These are phyloP conservation scores for Schizotus pectinicornis DNA, from an alignment of 2,888 invertebrate genomes.

Conservation along the genomic window DNA sequence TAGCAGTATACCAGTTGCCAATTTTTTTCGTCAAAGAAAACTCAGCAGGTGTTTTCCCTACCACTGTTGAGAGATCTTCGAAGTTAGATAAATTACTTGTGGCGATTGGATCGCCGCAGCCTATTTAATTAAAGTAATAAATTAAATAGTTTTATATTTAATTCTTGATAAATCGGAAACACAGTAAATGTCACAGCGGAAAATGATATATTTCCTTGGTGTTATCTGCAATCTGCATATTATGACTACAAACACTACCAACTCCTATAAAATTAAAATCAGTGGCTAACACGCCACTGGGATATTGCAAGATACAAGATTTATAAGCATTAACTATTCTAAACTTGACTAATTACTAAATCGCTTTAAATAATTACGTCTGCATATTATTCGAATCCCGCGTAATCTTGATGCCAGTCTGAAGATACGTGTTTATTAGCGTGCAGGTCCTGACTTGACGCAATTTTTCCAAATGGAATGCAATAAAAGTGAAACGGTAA, in stretches of 20 bases:
- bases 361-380: slow-evolving; percentile 25
- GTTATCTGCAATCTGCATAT: slow-evolving; percentile 31
- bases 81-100: too few relatives aligned
- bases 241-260: slow-evolving; percentile 28
- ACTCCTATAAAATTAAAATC: slow-evolving; percentile 24
- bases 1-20: too few relatives aligned
- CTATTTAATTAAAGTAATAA: slow-evolving; percentile 19
- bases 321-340: slow-evolving; percentile 20
- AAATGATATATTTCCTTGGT: slow-evolving; percentile 28
- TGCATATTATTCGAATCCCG: slow-evolving; percentile 20
- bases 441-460: too few relatives aligned
- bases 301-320: slow-evolving; percentile 20
- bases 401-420: slow-evolving; percentile 12
- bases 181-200: slow-evolving; percentile 21
- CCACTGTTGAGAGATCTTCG: too few relatives aligned
- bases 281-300: slow-evolving; percentile 20
- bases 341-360: slow-evolving; percentile 28
- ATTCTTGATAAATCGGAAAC: slow-evolving; percentile 25
- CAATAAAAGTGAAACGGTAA: too few relatives aligned
- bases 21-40: too few relatives aligned
- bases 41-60: too few relatives aligned
- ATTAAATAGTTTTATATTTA: slow-evolving; percentile 15
- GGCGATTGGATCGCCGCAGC: slow-evolving; percentile 3
- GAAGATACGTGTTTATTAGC: too few relatives aligned
- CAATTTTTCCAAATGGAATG: too few relatives aligned